Evolutionary conservation across 2,113 vertebrate genomes (phyloP), one percentile per base, ranked within the genome.

Genomic region (Neomonachus schauinslandi): DNA sequence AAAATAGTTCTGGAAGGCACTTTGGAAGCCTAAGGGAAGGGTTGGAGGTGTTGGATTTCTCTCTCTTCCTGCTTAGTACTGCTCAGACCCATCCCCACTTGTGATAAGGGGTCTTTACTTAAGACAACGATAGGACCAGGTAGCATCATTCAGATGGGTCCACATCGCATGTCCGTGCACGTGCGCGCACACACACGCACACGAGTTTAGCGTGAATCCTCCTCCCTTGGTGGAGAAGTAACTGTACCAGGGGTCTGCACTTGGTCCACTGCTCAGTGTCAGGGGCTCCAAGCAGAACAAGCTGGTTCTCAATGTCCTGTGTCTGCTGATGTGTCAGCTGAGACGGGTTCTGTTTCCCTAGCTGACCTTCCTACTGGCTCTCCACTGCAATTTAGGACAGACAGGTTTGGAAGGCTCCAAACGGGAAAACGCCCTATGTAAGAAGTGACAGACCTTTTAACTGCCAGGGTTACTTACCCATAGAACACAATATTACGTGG

Each of bases 91-190:
- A 1, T n/a, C 11, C 5, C 36, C 57, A 1, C 81, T 84, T 86
- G 57, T 51, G 53, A 36, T 7, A 51, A 46, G 2, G n/a, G 21
- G 2, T 76, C 61, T 88, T 87, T 36, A 18, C 4, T 14, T 10
- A 80, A 4, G 87, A 42, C 14, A 83, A 4, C 2, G 7, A 4
- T 10, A 4, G 26, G 63, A 39, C 19, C 33, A n/a, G 67, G 67
- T 16, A 69, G 67, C 7, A 4, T 36, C 49, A 12, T 33, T 55
- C 80, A 39, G 11, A 0, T 1, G 51, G 39, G 11, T 12, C 12
- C 36, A 10, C 6, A 1, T 6, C 0, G 77, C 28, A 22, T 8
- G 21, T 16, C 14, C 14, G 22, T 3, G 0, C 57, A 9, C 21
- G 7, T 7, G 8, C 57, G 15, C 5, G 15, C 2, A 31, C 63